Evolutionary conservation across 2,888 invertebrate species (phyloP).

Genomic region (Halictus quadricinctus): DNA sequence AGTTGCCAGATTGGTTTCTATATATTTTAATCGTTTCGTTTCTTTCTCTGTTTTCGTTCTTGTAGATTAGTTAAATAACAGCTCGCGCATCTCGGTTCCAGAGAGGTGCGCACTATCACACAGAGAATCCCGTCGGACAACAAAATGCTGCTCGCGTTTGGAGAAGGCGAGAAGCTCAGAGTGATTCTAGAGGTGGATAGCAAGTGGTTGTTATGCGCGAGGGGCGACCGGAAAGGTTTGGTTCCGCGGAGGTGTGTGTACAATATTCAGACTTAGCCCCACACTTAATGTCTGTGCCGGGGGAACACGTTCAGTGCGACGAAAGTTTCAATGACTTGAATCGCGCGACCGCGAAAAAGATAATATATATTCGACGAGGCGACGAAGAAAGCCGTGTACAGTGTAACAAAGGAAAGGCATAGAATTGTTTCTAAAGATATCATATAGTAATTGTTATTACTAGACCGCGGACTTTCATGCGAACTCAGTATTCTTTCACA

Average conservation of each 20-base stretch:
- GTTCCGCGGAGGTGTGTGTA: conserved; percentile 88
- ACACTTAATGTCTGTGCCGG: conserved; percentile 29
- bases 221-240: conserved; percentile 90
- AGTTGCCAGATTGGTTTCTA: conserved; percentile 44
- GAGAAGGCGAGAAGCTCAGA: conserved; percentile 89
- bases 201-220: conserved; percentile 89
- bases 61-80: conserved; percentile 67
- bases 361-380: conserved; percentile 47
- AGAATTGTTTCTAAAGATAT: conserved; percentile 63
- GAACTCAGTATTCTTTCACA: neutral
- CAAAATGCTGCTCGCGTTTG: conserved; percentile 88
- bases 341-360: conserved; percentile 40
- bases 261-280: conserved; percentile 78
- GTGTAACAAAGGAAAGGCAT: conserved; percentile 75
- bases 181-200: conserved; percentile 90
- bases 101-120: conserved; percentile 89
- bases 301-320: conserved; percentile 20
- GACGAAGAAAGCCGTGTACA: conserved; percentile 72
- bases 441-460: conserved; percentile 53
- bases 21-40: conserved; percentile 55
- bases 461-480: conserved; percentile 8
- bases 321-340: conserved; percentile 44
- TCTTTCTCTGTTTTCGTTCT: conserved; percentile 51
- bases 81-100: conserved; percentile 76
- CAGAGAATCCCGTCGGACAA: conserved; percentile 90